Percentiles rank a stretch among this genome's conserved stretches.
Conservation (phyloP, 2,797 vertebrate species). For the Acipenser oxyrinchus region DNA sequence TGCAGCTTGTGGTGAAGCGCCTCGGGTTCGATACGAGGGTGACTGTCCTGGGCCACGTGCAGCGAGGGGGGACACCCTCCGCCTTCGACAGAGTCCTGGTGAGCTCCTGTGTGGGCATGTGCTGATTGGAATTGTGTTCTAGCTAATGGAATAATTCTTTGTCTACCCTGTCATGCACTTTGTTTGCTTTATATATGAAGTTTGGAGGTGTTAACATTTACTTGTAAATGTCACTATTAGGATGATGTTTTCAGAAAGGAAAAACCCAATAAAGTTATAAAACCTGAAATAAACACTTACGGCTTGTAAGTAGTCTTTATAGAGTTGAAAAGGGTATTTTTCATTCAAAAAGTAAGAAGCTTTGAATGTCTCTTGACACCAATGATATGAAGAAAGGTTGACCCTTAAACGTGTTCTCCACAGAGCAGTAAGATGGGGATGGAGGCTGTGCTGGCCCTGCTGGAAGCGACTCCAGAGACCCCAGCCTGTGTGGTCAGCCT, state of each 20-base stretch:
- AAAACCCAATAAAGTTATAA: neutral
- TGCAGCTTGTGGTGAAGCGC: constrained; percentile 75
- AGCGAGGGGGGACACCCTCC: constrained; percentile 86
- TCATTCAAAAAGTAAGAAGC: too few relatives aligned
- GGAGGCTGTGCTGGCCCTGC: constrained; percentile 84
- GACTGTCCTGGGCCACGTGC: constrained; percentile 90
- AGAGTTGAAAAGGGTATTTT: too few relatives aligned
- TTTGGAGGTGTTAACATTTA: too few relatives aligned
- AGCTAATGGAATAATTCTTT: neutral
- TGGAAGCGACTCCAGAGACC: constrained; percentile 74
- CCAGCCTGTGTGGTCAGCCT: too few relatives aligned
- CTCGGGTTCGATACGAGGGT: constrained; percentile 88
- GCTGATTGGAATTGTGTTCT: neutral
- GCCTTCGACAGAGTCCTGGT: constrained; percentile 79
- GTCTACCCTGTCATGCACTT: too few relatives aligned
- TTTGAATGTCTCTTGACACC: too few relatives aligned
- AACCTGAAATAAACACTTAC: too few relatives aligned
- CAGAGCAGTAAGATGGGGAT: constrained; percentile 93
- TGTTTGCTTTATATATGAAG: too few relatives aligned
- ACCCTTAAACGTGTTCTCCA: constrained; percentile 5
- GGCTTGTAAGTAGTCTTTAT: too few relatives aligned
- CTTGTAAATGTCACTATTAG: too few relatives aligned
- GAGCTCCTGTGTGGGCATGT: constrained; percentile 22
- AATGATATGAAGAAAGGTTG: too few relatives aligned
- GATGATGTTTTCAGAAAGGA: neutral